Evolutionary conservation across 1,140 invertebrate species (phyloP).

Genomic region (Oryctes rhinoceros): DNA sequence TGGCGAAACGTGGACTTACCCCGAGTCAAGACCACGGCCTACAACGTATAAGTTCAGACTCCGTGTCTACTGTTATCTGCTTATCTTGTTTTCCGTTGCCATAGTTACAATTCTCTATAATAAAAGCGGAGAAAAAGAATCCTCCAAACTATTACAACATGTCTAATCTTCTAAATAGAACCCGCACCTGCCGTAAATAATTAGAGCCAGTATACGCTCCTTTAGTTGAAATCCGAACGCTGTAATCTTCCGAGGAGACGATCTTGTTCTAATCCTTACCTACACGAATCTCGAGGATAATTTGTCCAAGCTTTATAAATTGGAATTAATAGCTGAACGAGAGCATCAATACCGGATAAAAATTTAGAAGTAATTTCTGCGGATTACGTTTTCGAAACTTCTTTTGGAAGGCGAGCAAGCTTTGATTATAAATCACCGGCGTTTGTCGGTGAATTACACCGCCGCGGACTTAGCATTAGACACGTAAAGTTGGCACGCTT

Average conservation of each 20-base stretch:
- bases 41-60: too few species aligned
- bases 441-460: constrained; percentile 26
- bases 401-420: constrained; percentile 3
- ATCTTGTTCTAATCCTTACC: constrained; percentile 3
- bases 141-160: too few species aligned
- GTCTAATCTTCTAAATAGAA: too few species aligned
- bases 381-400: constrained; percentile 30
- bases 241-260: background rate
- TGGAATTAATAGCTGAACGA: constrained; percentile 20
- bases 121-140: too few species aligned
- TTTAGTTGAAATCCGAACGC: too few species aligned
- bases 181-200: too few species aligned
- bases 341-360: constrained; percentile 32
- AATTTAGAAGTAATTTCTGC: constrained; percentile 33
- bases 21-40: too few species aligned
- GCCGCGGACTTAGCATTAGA: background rate
- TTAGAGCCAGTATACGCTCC: too few species aligned
- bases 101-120: too few species aligned
- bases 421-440: constrained; percentile 27
- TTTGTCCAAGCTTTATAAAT: constrained; percentile 24
- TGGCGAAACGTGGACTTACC: too few species aligned
- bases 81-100: too few species aligned
- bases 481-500: constrained; percentile 35
- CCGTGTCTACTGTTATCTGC: too few species aligned
- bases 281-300: background rate